Evolutionary conservation across 2,888 invertebrate species (phyloP).

Genomic region (Synanthedon tipuliformis): DNA sequence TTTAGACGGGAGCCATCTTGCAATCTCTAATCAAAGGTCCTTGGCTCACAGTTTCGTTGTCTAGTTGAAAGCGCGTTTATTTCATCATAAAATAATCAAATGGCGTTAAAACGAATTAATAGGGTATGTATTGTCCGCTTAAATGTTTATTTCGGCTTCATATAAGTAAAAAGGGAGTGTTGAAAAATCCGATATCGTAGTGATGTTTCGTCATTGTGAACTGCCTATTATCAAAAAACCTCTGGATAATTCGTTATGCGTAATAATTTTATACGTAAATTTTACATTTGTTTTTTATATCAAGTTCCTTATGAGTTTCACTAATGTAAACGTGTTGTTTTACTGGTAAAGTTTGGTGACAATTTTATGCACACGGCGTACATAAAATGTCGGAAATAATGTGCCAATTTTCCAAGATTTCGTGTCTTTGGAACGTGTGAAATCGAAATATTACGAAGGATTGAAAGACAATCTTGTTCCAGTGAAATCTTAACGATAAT

Average conservation of each 20-base stretch:
- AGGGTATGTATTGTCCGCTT: constrained; percentile 78
- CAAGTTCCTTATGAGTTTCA: constrained; percentile 8
- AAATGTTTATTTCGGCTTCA: constrained; percentile 31
- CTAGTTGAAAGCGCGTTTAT: constrained; percentile 82
- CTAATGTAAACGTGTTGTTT: constrained; percentile 36
- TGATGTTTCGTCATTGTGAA: constrained; percentile 76
- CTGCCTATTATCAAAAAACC: constrained; percentile 71
- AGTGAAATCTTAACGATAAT: neutral
- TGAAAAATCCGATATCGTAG: constrained; percentile 59
- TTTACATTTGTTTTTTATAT: constrained; percentile 5
- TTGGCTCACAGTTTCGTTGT: constrained; percentile 86
- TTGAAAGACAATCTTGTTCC: neutral
- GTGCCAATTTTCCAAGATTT: constrained; percentile 67
- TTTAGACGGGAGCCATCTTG: constrained; percentile 88
- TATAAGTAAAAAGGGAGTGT: constrained; percentile 36
- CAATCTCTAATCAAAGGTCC: constrained; percentile 88
- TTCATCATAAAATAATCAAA: constrained; percentile 79
- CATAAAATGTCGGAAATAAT: constrained; percentile 70
- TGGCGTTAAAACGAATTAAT: constrained; percentile 98
- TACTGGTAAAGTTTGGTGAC: constrained; percentile 49
- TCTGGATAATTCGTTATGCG: constrained; percentile 64
- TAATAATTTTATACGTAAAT: constrained; percentile 26
- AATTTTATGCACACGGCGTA: constrained; percentile 69
- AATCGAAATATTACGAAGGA: constrained; percentile 23
- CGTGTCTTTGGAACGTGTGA: constrained; percentile 36